Base-by-base conservation (phyloP, 92 coral and sea anemone species). In the Heteractis magnifica region DNA sequence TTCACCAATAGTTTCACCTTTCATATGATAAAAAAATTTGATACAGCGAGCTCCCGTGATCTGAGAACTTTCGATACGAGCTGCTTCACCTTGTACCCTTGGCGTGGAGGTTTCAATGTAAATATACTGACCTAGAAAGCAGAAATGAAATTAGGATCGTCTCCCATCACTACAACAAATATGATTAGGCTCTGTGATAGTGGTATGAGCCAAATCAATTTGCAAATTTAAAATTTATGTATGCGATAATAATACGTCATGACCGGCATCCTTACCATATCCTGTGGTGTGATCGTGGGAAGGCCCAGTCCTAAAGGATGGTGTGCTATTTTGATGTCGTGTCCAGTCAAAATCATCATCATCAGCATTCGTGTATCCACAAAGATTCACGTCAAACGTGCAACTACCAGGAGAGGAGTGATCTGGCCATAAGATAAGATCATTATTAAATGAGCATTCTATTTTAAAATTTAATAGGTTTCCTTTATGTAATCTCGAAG, bases 271-370 rank as follows among this genome's bases (percentile, higher is more conserved):
- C 80, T 65, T 83, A 86, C 92, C 92, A 49, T 72, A 51, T 60
- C 93, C 93, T 52, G 83, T 87, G 8, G 93, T 83, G 65, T 87
- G 93, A 76, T 87, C 93, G n/a, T 85, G 86, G 8, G 76, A 52
- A 4, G 90, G 93, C 49, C 88, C 87, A 11, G 72, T 75, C 21
- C 55, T 26, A 18, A 23, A 68, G 7, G 68, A 41, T 6, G 49
- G 56, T 13, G 83, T 70, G 44, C 72, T 81, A 23, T 80, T 44
- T 68, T 76, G 41, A 18, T 72, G 81, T 81, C 82, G 58, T 8
- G 73, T 56, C 93, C 93, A 90, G 44, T 87, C 85, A 80, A 87
- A 87, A 44, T 26, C 76, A 55, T 56, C 77, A 34, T 87, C 88
- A 12, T 7, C 7, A 52, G 73, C 80, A 50, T 84, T 83, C 51